phyloP scores from a whole-genome alignment of 2,113 vertebrate species.

The Cavia porcellus region DNA sequence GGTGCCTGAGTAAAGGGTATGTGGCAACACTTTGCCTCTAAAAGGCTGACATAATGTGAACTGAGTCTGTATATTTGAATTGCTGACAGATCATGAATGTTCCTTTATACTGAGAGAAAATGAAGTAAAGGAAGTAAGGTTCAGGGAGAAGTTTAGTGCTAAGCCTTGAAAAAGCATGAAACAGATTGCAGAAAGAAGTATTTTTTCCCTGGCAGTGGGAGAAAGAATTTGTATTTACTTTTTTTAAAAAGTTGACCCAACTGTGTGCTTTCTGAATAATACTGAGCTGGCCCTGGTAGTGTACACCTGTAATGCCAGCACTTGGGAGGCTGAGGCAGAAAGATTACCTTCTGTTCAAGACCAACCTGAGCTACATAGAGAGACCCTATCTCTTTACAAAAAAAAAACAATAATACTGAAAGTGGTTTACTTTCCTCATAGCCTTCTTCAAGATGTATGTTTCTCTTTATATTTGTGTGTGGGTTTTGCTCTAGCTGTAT shows the following conservation, averaged over 20 bases:
- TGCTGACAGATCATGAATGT: constrained; percentile 34
- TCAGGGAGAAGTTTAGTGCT: constrained; percentile 25
- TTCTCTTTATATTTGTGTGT: constrained; percentile 49
- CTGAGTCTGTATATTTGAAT: background rate
- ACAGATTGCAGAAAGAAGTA: background rate
- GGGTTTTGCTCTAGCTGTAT: background rate
- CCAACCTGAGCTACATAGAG: background rate
- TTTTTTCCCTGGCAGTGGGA: constrained; percentile 22
- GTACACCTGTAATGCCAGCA: background rate
- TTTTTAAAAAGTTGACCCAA: background rate
- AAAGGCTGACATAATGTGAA: constrained; percentile 44
- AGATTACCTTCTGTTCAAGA: background rate
- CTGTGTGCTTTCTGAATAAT: constrained; percentile 33
- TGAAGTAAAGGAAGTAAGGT: constrained; percentile 36
- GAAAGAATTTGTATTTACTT: background rate
- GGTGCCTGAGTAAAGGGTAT: background rate
- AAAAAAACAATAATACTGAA: background rate
- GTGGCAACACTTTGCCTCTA: constrained; percentile 42
- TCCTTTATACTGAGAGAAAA: constrained; percentile 47
- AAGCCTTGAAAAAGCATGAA: constrained; percentile 26
- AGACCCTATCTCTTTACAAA: background rate
- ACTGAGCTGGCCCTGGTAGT: background rate
- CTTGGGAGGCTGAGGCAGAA: background rate
- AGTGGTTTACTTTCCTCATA: constrained; percentile 8
- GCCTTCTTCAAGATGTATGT: constrained; percentile 6